Evolutionary conservation across 2,888 invertebrate species (phyloP).

Genomic region (Tuta absoluta): DNA sequence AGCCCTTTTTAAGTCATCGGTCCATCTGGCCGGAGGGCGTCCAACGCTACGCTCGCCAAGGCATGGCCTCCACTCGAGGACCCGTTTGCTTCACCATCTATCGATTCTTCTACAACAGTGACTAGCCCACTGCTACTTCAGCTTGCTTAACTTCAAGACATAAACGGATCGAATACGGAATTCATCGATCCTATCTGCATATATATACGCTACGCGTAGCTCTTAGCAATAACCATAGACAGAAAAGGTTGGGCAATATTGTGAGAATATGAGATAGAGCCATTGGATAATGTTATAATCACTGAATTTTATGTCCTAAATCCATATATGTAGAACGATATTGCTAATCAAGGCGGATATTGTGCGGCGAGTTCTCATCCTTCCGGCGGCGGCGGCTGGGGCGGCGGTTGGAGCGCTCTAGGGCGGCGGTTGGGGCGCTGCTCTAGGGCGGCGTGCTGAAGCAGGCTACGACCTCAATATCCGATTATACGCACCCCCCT

Average conservation of each 20-base stretch:
- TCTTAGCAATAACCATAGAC: background rate
- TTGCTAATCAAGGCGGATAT: slow-evolving; percentile 61
- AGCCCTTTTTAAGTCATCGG: no score
- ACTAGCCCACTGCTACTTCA: no score
- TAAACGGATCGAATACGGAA: no score
- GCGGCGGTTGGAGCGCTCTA: background rate
- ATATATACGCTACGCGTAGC: background rate
- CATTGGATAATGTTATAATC: slow-evolving; percentile 48
- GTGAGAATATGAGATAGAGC: slow-evolving; percentile 31
- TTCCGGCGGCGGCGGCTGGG: slow-evolving; percentile 35
- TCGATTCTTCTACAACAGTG: no score
- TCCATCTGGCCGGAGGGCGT: no score
- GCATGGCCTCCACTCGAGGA: no score
- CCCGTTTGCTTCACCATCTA: no score
- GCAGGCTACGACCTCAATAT: slow-evolving; percentile 46
- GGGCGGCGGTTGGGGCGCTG: slow-evolving; percentile 12
- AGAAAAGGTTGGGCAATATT: background rate
- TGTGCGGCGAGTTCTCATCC: slow-evolving; percentile 48
- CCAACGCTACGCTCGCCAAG: no score
- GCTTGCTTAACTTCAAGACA: no score
- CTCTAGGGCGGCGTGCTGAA: slow-evolving; percentile 29
- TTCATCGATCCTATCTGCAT: no score
- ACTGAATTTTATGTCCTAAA: slow-evolving; percentile 61
- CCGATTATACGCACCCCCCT: slow-evolving; percentile 49
- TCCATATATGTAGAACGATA: slow-evolving; percentile 55